Base-by-base conservation (phyloP, 2,797 vertebrate species). In the Arnoldichthys spilopterus region DNA sequence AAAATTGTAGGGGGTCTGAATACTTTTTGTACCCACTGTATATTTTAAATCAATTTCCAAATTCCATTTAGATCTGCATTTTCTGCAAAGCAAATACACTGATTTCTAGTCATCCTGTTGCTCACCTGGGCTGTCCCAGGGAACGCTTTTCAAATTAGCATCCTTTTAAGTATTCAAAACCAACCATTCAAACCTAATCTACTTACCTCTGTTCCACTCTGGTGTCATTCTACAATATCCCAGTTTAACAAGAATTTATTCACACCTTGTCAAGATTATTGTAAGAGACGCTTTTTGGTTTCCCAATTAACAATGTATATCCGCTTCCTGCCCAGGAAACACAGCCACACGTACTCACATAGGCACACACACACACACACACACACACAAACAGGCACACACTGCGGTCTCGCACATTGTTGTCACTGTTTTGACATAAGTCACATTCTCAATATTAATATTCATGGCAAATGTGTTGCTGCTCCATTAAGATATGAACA, bases 351-450 rank as follows among this genome's bases (percentile, higher is more conserved):
- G 11, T 9, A 47, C 45, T 4, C 45, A 37, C 34, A 37, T 7
- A 37, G 3, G 7, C 34, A 47, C 15, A 47, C 45, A 47, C 45
- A 47, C 45, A 47, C 45, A 47, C 15, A 15, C 45, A 47, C 45
- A 47, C 45, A 37, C 34, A 37, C 34, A 37, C 34, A 37, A 3
- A 37, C 34, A 37, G 6, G 11, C 47, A 49, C 51, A 79, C 59
- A 64, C 71, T 56, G 40, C 15, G 8, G 40, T 79, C 75, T 74
- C 49, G 51, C 56, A 26, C 40, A 24, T 18, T 20, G 53, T 56
- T 43, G 37, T 62, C 77, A 45, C 26, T 81, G 71, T 81, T 83
- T 81, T 63, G 53, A 86, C 67, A 76, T 6, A 40, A 84, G 56
- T 70, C 73, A 49, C 28, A 32, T 47, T 18, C n/a, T 43, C 15